Percentiles rank a stretch among this genome's conserved stretches.
These are phyloP conservation scores for Phycodurus eques DNA, from an alignment of 2,113 vertebrate genomes.

Conservation along the genomic window DNA sequence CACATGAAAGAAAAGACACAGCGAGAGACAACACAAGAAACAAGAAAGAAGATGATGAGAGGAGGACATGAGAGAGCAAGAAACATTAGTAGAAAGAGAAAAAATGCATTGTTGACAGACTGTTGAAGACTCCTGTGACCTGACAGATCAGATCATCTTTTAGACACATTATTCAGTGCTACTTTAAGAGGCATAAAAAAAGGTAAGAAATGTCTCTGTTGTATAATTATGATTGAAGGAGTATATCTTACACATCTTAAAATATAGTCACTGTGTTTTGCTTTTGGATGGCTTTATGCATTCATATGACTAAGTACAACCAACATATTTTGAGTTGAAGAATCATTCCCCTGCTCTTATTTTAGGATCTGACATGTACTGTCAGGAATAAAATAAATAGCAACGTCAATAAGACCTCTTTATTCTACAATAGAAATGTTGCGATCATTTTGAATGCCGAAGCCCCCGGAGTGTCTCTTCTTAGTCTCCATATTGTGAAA, in stretches of 20 bases:
- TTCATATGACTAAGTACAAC: neutral
- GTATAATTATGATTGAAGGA: neutral
- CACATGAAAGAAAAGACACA: conserved; percentile 22
- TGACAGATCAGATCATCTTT: conserved; percentile 47
- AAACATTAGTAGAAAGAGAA: conserved; percentile 28
- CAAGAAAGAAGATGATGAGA: conserved; percentile 7
- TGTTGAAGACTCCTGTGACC: conserved; percentile 43
- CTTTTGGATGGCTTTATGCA: conserved; percentile 1
- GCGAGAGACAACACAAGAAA: conserved; percentile 11
- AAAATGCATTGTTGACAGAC: conserved; percentile 40
- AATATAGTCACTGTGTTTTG: conserved; percentile 1
- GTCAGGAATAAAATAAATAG: neutral
- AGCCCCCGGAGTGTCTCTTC: neutral
- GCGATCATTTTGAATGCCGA: neutral
- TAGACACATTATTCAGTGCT: conserved; percentile 15
- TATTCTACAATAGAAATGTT: neutral
- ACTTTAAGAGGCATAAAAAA: neutral
- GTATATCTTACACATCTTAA: neutral
- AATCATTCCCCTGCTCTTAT: neutral
- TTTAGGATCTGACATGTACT: conserved; percentile 2
- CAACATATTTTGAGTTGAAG: neutral
- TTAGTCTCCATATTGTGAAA: conserved; percentile 14
- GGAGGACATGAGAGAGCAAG: conserved; percentile 18
- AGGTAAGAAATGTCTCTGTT: neutral
- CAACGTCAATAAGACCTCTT: neutral